Percentiles rank a stretch among this genome's conserved stretches.
These are phyloP conservation scores for Meriones unguiculatus DNA, from an alignment of 2,113 vertebrate species.

Conservation along the genomic window DNA sequence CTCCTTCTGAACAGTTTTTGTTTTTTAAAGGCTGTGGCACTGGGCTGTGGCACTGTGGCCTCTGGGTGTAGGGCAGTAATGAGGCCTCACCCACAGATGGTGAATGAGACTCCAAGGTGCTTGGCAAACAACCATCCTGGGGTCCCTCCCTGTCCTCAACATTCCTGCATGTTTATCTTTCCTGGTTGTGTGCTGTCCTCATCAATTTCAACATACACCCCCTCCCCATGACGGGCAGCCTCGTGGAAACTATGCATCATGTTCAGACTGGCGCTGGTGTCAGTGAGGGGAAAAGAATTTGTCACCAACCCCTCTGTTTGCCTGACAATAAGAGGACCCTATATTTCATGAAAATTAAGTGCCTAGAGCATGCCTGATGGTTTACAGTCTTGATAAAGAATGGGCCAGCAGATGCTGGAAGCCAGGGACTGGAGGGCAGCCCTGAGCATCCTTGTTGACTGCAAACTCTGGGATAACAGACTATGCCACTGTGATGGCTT, in stretches of 20 bases:
- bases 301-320: constrained; percentile 91
- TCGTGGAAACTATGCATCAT: constrained; percentile 94
- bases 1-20: not conserved
- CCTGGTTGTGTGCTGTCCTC: constrained; percentile 89
- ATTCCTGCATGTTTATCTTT: constrained; percentile 92
- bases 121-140: constrained; percentile 74
- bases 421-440: constrained; percentile 80
- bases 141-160: constrained; percentile 85
- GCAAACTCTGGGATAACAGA: constrained; percentile 73
- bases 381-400: constrained; percentile 89
- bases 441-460: constrained; percentile 73
- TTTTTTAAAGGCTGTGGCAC: not conserved
- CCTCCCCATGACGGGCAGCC: constrained; percentile 88
- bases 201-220: constrained; percentile 92
- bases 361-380: constrained; percentile 90
- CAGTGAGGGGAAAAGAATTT: constrained; percentile 91
- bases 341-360: constrained; percentile 99
- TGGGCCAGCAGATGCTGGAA: constrained; percentile 76
- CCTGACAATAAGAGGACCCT: constrained; percentile 92
- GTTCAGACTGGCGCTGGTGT: constrained; percentile 88
- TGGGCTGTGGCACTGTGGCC: too few relatives aligned
- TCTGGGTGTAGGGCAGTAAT: not conserved
- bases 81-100: not conserved
- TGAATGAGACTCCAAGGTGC: constrained; percentile 27
- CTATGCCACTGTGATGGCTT: constrained; percentile 62